phyloP scores from a whole-genome alignment of 2,797 vertebrate genomes.

The Ctenochaetus hawaiiensis region DNA sequence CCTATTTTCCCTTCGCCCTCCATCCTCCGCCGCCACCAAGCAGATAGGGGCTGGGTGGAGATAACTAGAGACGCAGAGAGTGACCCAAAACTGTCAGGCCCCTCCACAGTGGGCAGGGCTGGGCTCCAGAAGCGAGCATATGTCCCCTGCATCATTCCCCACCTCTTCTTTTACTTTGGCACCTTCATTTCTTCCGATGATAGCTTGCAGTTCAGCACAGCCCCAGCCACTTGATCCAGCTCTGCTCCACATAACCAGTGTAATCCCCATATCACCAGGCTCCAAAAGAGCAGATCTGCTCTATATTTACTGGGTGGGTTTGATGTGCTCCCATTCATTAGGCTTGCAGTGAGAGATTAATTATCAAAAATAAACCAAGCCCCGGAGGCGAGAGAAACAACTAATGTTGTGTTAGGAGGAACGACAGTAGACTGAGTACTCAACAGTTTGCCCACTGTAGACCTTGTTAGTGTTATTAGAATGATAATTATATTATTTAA shows the following conservation, averaged over 20 bases:
- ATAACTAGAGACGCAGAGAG: conserved; percentile 79
- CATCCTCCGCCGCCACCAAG: conserved; percentile 71
- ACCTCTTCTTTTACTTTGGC: conserved; percentile 81
- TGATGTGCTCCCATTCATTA: conserved; percentile 85
- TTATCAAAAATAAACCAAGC: conserved; percentile 82
- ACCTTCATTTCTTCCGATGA: conserved; percentile 79
- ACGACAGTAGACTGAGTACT: conserved; percentile 59
- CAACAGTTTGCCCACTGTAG: conserved; percentile 45
- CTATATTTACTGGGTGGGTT: conserved; percentile 85
- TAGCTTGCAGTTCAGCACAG: conserved; percentile 73
- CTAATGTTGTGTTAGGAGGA: conserved; percentile 67
- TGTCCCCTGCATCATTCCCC: conserved; percentile 78
- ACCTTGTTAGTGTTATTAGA: conserved; percentile 51
- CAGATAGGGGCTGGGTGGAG: conserved; percentile 77
- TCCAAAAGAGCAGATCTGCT: conserved; percentile 85
- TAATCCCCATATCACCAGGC: conserved; percentile 85
- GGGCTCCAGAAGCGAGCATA: conserved; percentile 79
- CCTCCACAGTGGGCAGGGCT: conserved; percentile 81
- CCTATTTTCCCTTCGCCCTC: conserved; percentile 84
- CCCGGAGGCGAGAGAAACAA: conserved; percentile 71
- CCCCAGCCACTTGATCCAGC: conserved; percentile 83
- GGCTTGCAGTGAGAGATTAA: conserved; percentile 81
- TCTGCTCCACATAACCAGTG: conserved; percentile 84
- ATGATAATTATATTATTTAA: conserved; percentile 50
- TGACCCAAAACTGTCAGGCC: conserved; percentile 90